phyloP scores from a whole-genome alignment of 2,113 vertebrate species.

The Glaucomys volans region DNA sequence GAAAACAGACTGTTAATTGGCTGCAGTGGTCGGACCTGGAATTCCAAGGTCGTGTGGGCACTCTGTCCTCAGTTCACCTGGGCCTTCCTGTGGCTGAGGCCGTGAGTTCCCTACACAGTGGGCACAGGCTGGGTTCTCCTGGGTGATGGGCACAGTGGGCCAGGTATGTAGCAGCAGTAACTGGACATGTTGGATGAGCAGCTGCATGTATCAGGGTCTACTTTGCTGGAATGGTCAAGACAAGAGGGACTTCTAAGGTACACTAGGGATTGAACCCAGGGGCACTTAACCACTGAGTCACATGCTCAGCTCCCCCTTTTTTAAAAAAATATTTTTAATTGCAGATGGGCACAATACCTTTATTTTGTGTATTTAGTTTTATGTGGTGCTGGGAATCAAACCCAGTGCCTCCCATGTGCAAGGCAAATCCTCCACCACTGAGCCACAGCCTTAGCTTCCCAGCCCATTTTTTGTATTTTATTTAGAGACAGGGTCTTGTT shows the following conservation, averaged over 20 bases:
- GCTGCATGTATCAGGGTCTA: not conserved
- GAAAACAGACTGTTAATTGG: conserved; percentile 57
- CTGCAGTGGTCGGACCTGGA: conserved; percentile 66
- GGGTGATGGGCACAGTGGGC: not conserved
- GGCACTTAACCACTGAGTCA: too few species aligned
- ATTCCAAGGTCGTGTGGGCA: conserved; percentile 64
- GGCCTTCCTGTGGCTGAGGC: not conserved
- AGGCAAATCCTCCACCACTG: too few species aligned
- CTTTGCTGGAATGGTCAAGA: not conserved
- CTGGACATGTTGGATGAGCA: not conserved
- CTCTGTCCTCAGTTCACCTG: conserved; percentile 77
- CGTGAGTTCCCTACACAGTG: not conserved
- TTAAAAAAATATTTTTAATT: too few species aligned
- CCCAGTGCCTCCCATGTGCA: too few species aligned
- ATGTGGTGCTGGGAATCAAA: too few species aligned
- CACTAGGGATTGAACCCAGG: not conserved
- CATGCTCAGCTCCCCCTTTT: too few species aligned
- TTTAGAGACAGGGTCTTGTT: too few species aligned
- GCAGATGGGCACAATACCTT: too few species aligned
- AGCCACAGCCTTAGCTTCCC: too few species aligned
- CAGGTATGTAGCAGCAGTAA: rapidly evolving
- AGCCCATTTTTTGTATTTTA: too few species aligned
- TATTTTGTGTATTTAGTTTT: too few species aligned
- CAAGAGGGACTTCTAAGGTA: too few species aligned
- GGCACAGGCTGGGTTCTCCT: not conserved